Evolutionary conservation across 2,113 vertebrate genomes (phyloP).

Genomic region (Sisor rabdophorus): DNA sequence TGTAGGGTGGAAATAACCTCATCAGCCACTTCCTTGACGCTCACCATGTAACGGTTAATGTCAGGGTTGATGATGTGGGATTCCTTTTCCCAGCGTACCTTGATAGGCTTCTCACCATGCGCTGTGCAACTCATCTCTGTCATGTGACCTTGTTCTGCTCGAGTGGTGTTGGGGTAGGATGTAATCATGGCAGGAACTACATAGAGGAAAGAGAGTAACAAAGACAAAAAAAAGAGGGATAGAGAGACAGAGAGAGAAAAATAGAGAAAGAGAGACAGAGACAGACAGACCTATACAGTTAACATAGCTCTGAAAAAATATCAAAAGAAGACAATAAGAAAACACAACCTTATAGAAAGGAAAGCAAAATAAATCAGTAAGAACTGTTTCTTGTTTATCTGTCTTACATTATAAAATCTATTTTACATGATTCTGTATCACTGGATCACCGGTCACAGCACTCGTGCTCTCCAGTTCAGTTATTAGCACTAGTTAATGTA

Average conservation of each 20-base stretch:
- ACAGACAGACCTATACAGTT: background rate
- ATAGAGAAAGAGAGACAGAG: constrained; percentile 50
- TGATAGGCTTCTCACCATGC: constrained; percentile 96
- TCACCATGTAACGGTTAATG: constrained; percentile 92
- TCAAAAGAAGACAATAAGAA: background rate
- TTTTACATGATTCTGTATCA: no score
- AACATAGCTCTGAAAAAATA: background rate
- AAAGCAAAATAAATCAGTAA: background rate
- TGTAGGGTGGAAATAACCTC: constrained; percentile 93
- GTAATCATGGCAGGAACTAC: constrained; percentile 99
- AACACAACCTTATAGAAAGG: background rate
- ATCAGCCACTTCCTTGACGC: constrained; percentile 88
- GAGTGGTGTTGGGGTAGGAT: constrained; percentile 94
- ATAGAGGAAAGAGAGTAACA: background rate
- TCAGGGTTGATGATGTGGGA: constrained; percentile 96
- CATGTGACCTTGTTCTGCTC: constrained; percentile 94
- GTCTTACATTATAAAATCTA: no score
- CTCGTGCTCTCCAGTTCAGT: no score
- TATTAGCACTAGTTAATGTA: no score
- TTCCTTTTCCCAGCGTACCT: constrained; percentile 98
- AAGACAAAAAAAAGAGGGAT: background rate
- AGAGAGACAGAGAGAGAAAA: background rate
- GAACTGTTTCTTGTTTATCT: background rate
- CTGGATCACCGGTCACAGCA: no score
- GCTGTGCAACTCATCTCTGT: constrained; percentile 95